These are phyloP conservation scores for Melanotaenia trifasciata DNA, from an alignment of 2,797 vertebrate genomes.

Conservation along the genomic window DNA sequence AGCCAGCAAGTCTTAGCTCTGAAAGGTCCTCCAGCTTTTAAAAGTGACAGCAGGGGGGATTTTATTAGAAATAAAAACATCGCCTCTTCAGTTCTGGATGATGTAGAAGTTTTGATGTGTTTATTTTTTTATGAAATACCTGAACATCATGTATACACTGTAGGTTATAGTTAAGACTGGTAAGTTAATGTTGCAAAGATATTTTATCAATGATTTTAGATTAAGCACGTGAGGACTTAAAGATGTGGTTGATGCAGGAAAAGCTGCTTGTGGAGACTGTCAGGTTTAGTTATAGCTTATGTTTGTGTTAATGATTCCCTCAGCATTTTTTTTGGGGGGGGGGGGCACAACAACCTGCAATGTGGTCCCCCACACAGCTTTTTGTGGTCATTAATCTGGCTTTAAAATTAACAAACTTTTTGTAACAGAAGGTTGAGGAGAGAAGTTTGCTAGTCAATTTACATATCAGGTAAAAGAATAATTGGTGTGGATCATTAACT, in stretches of 20 bases:
- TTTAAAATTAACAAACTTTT: not conserved
- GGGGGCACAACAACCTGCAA: not conserved
- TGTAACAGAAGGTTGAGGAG: not conserved
- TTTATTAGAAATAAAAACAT: not conserved
- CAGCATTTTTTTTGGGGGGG: slow-evolving; percentile 46
- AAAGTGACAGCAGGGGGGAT: slow-evolving; percentile 33
- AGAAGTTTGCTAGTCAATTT: too few species aligned
- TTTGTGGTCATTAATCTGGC: not conserved
- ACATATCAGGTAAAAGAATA: not conserved
- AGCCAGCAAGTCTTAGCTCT: slow-evolving; percentile 24
- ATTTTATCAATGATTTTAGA: slow-evolving; percentile 40
- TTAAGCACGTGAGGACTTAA: slow-evolving; percentile 37
- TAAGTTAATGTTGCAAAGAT: slow-evolving; percentile 12
- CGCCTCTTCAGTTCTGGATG: not conserved
- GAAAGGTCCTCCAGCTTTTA: slow-evolving; percentile 27
- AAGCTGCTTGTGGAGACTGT: slow-evolving; percentile 61
- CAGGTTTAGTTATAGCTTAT: slow-evolving; percentile 69
- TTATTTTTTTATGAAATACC: not conserved
- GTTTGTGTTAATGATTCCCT: slow-evolving; percentile 63
- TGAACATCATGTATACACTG: not conserved
- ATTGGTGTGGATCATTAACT: not conserved
- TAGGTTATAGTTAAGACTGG: slow-evolving; percentile 18
- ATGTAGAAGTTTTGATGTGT: not conserved
- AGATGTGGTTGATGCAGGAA: slow-evolving; percentile 31
- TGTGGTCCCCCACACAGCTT: not conserved